Evolutionary conservation across 2,888 invertebrate species (phyloP), one percentile per base, ranked within the genome.

Genomic region (Dynastes tityus): DNA sequence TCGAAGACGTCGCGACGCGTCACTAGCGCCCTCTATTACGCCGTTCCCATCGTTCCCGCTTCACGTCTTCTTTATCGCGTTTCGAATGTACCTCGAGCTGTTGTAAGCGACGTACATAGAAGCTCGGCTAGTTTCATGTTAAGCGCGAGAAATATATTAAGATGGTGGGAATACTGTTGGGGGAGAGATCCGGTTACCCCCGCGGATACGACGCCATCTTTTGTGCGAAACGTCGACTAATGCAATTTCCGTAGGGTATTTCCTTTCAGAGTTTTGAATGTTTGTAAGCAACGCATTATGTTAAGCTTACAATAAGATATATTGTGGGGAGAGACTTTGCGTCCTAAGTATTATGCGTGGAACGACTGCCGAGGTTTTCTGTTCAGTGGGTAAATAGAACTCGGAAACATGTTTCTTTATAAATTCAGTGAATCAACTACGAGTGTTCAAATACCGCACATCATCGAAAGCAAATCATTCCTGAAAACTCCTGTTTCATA

Each of bases 201-300:
- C 27, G 27, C 61, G 40, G 40, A 73, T 22, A 58, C 73, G 45
- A 40, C 73, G 45, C 58, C 73, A 73, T 73, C 71, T 71, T 73
- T 61, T 61, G 61, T 45, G 45, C 29, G 40, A 5, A n/a, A 53
- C 68, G 58, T 45, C 37, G 13, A 45, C 61, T 73, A 61, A 61
- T 73, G 61, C 58, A 40, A 40, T 71, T 40, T 16, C 6, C 27
- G 40, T n/a, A 27, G 6, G 37, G 16, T 61, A 16, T 61, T 61
- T 61, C 27, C n/a, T 45, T 73, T 61, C 27, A 16, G 13, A 27
- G 45, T 58, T 61, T 40, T 58, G 16, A 45, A 27, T 58, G 37
- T 37, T 37, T 37, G 45, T 8, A 45, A 45, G 9, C 45, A 8
- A 45, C 11, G 2, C 3, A 32, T 32, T 32, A 4, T 4, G 32